Base-by-base conservation (phyloP, 2,113 vertebrate genomes). In the Poeciliopsis retropinna region DNA sequence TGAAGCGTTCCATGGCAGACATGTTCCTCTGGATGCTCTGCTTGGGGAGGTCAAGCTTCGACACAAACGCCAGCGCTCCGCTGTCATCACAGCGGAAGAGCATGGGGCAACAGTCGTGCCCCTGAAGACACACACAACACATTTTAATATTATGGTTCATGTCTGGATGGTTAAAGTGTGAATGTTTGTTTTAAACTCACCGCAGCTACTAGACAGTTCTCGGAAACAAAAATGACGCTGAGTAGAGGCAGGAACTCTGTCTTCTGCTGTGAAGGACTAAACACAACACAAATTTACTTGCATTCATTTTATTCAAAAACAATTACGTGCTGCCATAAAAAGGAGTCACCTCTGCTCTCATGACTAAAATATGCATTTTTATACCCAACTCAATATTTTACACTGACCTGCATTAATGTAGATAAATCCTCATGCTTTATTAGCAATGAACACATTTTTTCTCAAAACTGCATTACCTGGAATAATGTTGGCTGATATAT, bases 41-140 rank as follows among this genome's bases (percentile, higher is more conserved):
- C 91, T 99, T 99, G 14, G 98, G 98, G 86, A 99, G 96, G 93
- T 99, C 98, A 4, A 99, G 94, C 91, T 99, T 99, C 27, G 97
- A 97, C 83, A 97, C 93, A 37, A 99, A 99, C 63, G 94, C 96
- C 95, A 99, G 90, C 67, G 89, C 79, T 76, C 97, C 98, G 1
- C 95, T 95, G 22, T 98, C 98, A 5, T 99, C 97, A 15, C 95
- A 97, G 85, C 95, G 96, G 87, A 99, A 99, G 85, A 99, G 95
- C 97, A 99, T 98, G 0, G 98, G 98, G 94, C 98, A 99, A 94
- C 98, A 99, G 89, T 99, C 98, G 0, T 99, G 98, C 86, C 98
- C 98, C 98, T 99, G 93, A 64, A n/a, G 39, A 61, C 9, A 12
- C 14, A 70, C 6, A 68, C 4, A 28, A 3, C 1, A 25, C 4